Base-by-base conservation (phyloP, 2,888 invertebrate species). In the Brachyopa scutellaris region DNA sequence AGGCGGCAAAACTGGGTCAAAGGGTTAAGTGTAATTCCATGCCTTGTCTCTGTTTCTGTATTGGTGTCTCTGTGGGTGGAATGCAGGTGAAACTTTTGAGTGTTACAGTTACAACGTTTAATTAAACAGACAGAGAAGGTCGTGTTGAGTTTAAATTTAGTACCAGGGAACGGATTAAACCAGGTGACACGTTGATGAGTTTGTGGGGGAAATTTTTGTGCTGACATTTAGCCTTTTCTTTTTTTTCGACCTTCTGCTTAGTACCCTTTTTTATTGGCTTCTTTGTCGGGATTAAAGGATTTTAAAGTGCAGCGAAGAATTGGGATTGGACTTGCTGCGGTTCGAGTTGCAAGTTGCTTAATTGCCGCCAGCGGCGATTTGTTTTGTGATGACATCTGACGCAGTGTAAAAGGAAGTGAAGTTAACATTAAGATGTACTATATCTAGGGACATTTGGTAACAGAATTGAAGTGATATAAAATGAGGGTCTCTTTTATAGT, bases 41-140 rank as follows among this genome's bases (percentile, higher is more conserved):
- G 49, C 26, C 23, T 29, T 69, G 36, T 29, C 2, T 59, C 17
- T 29, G 40, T 51, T 31, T 47, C 38, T 57, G 66, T 31, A n/a
- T 53, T n/a, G n/a, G 36, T 53, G 26, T 40, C 38, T 40, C 21
- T 38, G 33, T 26, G 33, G 31, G 40, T 38, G 15, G 29, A 15
- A 7, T 2, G 26, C 33, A 8, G 40, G 70, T 77, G 33, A 61
- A 77, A 77, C 77, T 72, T 77, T 82, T 53, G n/a, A 82, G 77
- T 77, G 62, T 45, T 74, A 53, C 47, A 69, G 77, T 72, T 77
- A 82, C 77, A 82, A 47, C 70, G 77, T 82, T 82, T 82, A 82
- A 82, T 82, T 82, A 82, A 82, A 82, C 82, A 70, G 76, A 76
- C 66, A 61, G 45, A 64, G 66, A 66, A 82, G 82, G 76, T 72